These are phyloP conservation scores for Microctenopoma lineatum DNA, from an alignment of 2,797 vertebrate genomes.

Conservation along the genomic window DNA sequence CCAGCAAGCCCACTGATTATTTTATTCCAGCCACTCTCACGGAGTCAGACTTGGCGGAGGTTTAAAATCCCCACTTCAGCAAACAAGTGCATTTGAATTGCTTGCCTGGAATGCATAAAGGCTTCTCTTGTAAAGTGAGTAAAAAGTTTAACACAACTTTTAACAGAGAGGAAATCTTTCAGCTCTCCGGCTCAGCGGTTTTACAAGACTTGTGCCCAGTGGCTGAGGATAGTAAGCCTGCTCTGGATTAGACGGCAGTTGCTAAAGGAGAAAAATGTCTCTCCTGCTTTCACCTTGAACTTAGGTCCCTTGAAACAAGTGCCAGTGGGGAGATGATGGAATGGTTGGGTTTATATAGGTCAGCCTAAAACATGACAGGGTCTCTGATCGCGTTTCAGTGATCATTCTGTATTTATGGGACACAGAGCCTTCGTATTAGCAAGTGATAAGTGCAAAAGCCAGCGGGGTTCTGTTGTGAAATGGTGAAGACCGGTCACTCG, in stretches of 20 bases:
- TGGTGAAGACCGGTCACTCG: conserved; percentile 17
- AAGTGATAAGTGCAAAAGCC: conserved; percentile 21
- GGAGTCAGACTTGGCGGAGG: conserved; percentile 49
- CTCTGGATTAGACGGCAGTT: conserved; percentile 58
- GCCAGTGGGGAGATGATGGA: conserved; percentile 27
- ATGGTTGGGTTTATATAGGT: conserved; percentile 51
- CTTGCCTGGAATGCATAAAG: conserved; percentile 63
- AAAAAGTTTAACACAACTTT: conserved; percentile 80
- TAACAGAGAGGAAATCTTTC: conserved; percentile 41
- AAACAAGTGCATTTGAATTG: conserved; percentile 68
- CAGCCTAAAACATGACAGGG: conserved; percentile 27
- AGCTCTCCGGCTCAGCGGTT: conserved; percentile 46
- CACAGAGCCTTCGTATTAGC: background rate
- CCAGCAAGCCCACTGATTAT: conserved; percentile 55
- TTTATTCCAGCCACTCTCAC: conserved; percentile 58
- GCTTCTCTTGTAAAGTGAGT: conserved; percentile 75
- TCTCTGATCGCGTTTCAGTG: conserved; percentile 23
- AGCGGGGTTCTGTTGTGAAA: conserved; percentile 15
- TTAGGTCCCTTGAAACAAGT: conserved; percentile 15
- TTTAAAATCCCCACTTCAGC: conserved; percentile 70
- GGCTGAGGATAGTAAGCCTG: conserved; percentile 43
- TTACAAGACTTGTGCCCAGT: conserved; percentile 68
- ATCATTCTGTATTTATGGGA: conserved; percentile 16
- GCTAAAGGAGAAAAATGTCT: conserved; percentile 62
- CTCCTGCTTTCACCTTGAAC: conserved; percentile 59